Evolutionary conservation across 2,797 vertebrate species (phyloP), one percentile per base, ranked within the genome.

Genomic region (Esox lucius): DNA sequence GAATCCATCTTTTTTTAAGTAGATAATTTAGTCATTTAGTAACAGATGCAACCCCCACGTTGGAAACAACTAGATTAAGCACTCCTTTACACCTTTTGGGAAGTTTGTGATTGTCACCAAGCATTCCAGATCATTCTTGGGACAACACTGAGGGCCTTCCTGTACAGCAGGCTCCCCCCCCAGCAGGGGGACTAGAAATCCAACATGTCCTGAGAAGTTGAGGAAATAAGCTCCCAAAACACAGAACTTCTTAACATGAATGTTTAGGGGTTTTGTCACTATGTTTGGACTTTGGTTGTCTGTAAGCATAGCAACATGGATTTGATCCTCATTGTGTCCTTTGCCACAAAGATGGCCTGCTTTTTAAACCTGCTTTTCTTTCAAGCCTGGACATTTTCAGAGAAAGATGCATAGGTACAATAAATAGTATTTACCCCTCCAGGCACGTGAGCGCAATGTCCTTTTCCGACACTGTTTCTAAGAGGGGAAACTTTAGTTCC

Each of bases 401-500:
- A 22, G 39, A 26, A 69, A 26, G 46, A 26, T 26, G 22, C n/a
- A 12, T 26, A 26, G 22, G 12, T 12, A 39, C 39, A 68, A 4
- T n/a, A 35, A 39, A n/a, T 68, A 9, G 11, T 56, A 49, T 28
- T 70, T 8, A 48, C 24, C 65, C 39, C 22, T 31, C 26, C 2
- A 19, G 68, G 13, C 17, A 8, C 7, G 16, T 11, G 6, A 19
- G 17, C 16, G 16, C 17, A 9, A 9, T 51, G 16, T 33, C 17
- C 28, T 16, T 24, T 9, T 16, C 28, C 11, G 73, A 28, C 68
- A 48, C 66, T 70, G 65, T 70, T 42, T 68, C 71, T 74, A 78
- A 56, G 71, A 80, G 78, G 69, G 69, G 83, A 35, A 66, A 46
- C 42, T 16, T 56, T 5, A 4, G 61, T 15, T 11, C 26, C 19